These are phyloP conservation scores for Chaetops frenatus DNA, from an alignment of 2,113 vertebrate species.

Conservation along the genomic window DNA sequence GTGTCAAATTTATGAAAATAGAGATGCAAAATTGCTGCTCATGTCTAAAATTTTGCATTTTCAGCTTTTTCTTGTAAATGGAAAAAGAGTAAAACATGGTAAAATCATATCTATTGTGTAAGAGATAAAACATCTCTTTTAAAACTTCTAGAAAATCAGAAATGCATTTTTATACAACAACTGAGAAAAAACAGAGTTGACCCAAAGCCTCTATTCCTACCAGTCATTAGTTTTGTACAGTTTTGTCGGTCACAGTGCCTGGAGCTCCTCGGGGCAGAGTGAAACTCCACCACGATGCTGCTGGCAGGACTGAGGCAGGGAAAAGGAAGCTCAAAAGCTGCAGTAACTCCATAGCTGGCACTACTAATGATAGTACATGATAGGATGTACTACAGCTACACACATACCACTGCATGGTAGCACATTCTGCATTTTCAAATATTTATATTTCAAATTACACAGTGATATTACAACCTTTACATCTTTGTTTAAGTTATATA, in stretches of 20 bases:
- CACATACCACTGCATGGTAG: rapidly evolving
- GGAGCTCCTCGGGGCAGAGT: background rate
- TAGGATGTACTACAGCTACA: background rate
- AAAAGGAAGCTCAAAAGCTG: background rate
- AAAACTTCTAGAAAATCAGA: background rate
- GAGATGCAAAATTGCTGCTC: background rate
- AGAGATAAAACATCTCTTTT: background rate
- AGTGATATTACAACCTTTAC: background rate
- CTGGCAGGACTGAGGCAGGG: background rate
- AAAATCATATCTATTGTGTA: rapidly evolving
- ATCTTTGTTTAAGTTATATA: background rate
- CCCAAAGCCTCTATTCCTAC: background rate
- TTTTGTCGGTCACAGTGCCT: background rate
- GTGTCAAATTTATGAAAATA: background rate
- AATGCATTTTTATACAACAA: background rate
- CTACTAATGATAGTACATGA: rapidly evolving
- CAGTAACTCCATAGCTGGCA: background rate
- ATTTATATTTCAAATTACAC: background rate
- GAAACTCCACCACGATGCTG: background rate
- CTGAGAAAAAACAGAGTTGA: rapidly evolving
- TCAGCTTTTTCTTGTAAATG: background rate
- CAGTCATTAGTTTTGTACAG: too few relatives aligned
- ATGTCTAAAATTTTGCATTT: background rate
- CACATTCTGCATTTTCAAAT: background rate
- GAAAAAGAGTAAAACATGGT: background rate